Base-by-base conservation (phyloP, 2,113 vertebrate species). In the Ifrita kowaldi region DNA sequence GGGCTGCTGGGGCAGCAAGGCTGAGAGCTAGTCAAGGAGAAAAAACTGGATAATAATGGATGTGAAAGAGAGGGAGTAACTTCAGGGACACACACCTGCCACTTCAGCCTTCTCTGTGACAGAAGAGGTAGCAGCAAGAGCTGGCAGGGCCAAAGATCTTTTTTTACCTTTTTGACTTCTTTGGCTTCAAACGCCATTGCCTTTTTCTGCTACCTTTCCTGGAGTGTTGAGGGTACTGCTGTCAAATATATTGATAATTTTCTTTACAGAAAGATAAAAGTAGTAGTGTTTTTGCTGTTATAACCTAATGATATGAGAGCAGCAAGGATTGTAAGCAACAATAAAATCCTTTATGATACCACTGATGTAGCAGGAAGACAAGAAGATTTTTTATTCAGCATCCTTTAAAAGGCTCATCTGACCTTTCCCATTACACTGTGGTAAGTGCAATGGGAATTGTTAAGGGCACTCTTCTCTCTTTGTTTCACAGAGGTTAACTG, bases 1-100 rank as follows among this genome's bases (percentile, higher is more conserved):
- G 19, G 13, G 10, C n/a, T 73, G 16, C n/a, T 86, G 63, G 13
- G n/a, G 24, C 20, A 74, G 12, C 0, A 0, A 46, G 19, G 4
- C 35, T 52, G 10, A 44, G 9, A 77, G 13, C 8, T 49, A 65
- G 17, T 27, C 6, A 3, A 63, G 47, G 28, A 69, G 35, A 47
- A 53, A 63, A 67, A 80, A 39, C 2, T 22, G 27, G 7, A 4
- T 59, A 53, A 28, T 10, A 33, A 64, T 35, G 21, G 28, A n/a
- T 69, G 16, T 39, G n/a, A 15, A 42, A 68, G 19, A 57, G 3
- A 39, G 3, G 12, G 17, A 81, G 49, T 50, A 59, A 6, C 12
- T 87, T 70, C 35, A 64, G 42, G 26, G 49, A 18, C 33, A 49
- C 3, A 8, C 9, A 20, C 5, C 20, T 70, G 17, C 1, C 7